Evolutionary conservation across 2,797 vertebrate genomes (phyloP), one percentile per base, ranked within the genome.

Genomic region (Myotis myotis): DNA sequence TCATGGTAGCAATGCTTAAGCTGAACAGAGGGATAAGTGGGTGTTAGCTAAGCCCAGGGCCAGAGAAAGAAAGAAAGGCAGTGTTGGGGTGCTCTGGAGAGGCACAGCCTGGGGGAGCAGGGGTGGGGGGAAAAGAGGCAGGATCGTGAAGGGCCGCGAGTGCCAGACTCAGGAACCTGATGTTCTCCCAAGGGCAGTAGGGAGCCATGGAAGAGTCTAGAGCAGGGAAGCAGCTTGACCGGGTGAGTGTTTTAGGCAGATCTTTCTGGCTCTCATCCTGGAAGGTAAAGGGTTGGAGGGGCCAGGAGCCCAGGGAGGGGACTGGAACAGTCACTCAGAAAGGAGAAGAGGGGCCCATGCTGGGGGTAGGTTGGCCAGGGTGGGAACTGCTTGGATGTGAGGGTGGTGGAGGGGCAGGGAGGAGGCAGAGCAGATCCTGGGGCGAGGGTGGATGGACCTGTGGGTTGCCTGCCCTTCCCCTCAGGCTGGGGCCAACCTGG

Each of bases 181-280:
- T 53, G n/a, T 49, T 71, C 36, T 85, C 13, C 55, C 33, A 13
- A 38, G 51, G 68, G 87, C 17, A 71, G 71, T 13, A 23, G 75
- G 79, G 86, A 96, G 80, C 89, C 57, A 30, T 8, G 49, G 80
- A 36, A 17, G 92, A 90, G 8, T 60, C 7, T 53, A 80, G 94
- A 68, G 36, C 90, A 51, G 68, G 78, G 62, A 78, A 72, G 33
- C 36, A 84, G 33, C 64, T 5, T 25, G 47, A n/a, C 36, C 71
- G 5, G 9, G 57, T 3, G 1, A 33, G 47, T 33, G 20, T 51
- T 87, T 75, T 49, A 49, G 62, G 57, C 57, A 76, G 70, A 70
- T 47, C 20, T 51, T 25, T 62, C 80, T 38, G 71, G 33, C 51
- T 70, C 3, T 71, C 17, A 19, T 47, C 71, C 71, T 55, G 84